phyloP scores from a whole-genome alignment of 1,140 invertebrate genomes.

The Plectus sambesii region DNA sequence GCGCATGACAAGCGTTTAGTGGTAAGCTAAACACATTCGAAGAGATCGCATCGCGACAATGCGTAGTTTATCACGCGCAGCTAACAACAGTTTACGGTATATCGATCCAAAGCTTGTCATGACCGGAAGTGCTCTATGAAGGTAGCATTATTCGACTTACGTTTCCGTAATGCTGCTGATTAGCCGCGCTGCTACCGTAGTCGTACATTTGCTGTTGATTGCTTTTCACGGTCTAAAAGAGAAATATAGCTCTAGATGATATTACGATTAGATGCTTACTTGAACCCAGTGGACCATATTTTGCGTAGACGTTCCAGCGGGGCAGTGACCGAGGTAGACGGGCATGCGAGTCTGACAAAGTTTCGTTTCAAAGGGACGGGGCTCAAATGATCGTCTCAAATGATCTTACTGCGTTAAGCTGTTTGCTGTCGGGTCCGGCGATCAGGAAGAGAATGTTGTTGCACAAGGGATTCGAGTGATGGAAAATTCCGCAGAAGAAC shows the following conservation, averaged over 20 bases:
- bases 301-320: slow-evolving; percentile 66
- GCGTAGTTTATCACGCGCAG: not conserved
- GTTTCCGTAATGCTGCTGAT: slow-evolving; percentile 18
- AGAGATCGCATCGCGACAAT: slow-evolving; percentile 14
- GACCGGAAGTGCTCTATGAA: no score
- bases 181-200: slow-evolving; percentile 12
- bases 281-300: slow-evolving; percentile 57
- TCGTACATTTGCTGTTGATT: slow-evolving; percentile 28
- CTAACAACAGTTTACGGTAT: no score
- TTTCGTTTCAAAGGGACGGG: no score
- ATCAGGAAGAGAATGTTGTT: slow-evolving; percentile 22
- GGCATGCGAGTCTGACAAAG: slow-evolving; percentile 62
- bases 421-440: slow-evolving; percentile 19
- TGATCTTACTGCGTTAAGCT: slow-evolving; percentile 16
- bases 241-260: no score
- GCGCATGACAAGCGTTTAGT: no score
- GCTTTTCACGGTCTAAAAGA: slow-evolving; percentile 41
- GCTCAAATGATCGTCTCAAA: no score
- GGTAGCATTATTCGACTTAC: no score
- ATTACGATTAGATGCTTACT: slow-evolving; percentile 17
- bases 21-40: slow-evolving; percentile 14
- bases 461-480: slow-evolving; percentile 13
- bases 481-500: slow-evolving; percentile 8
- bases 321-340: slow-evolving; percentile 63
- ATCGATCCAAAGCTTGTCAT: no score